These are phyloP conservation scores for Atethmia centrago DNA, from an alignment of 2,888 invertebrate species.

Conservation along the genomic window DNA sequence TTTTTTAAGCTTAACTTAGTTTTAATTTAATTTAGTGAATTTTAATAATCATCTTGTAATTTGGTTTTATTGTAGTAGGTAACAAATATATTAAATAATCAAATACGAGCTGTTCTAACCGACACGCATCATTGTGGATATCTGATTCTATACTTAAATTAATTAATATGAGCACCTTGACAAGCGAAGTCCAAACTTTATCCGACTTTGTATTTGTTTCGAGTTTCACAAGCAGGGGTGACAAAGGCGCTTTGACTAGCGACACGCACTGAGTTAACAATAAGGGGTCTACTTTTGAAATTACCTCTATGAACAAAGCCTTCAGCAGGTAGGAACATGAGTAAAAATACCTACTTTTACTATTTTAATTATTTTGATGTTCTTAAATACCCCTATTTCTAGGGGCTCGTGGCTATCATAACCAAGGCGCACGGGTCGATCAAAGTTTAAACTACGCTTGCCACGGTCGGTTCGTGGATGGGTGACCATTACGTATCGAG, in stretches of 20 bases:
- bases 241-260: slow-evolving; percentile 45
- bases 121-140: slow-evolving; percentile 1
- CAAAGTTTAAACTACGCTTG: too few species aligned
- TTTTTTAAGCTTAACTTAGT: too few species aligned
- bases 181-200: slow-evolving; percentile 36
- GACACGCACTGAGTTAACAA: slow-evolving; percentile 52
- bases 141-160: slow-evolving; percentile 46
- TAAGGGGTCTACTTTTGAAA: slow-evolving; percentile 39
- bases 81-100: neutral
- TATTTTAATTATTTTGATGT: neutral
- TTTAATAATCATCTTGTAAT: too few species aligned
- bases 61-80: too few species aligned
- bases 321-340: neutral
- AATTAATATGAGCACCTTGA: slow-evolving; percentile 50
- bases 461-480: too few species aligned
- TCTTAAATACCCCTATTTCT: neutral
- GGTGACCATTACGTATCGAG: too few species aligned
- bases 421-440: too few species aligned
- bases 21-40: too few species aligned
- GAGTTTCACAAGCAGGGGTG: slow-evolving; percentile 49
- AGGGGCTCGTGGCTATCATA: too few species aligned
- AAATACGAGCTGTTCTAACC: neutral
- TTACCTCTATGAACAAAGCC: slow-evolving; percentile 7
- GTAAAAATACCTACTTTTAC: neutral
- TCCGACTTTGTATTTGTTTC: slow-evolving; percentile 35